phyloP scores from a whole-genome alignment of 2,797 vertebrate species.

The Micromesistius poutassou region DNA sequence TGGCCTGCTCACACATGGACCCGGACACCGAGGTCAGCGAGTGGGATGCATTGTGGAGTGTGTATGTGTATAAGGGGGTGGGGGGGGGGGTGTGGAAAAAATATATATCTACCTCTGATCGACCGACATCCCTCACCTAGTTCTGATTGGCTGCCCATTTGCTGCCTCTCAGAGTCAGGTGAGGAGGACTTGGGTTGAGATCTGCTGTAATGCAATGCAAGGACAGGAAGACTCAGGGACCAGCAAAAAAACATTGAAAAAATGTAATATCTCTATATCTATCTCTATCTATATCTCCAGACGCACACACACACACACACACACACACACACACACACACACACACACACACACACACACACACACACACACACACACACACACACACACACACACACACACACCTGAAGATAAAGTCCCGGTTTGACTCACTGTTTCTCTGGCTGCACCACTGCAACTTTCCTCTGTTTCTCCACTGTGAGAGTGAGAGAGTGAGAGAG shows the following conservation, averaged over 20 bases:
- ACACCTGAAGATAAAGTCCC: background rate
- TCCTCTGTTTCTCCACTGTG: constrained; percentile 88
- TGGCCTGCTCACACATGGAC: constrained; percentile 65
- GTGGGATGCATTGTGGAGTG: too few species aligned
- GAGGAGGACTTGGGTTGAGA: constrained; percentile 67
- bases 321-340: too few species aligned
- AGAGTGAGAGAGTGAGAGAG: constrained; percentile 21
- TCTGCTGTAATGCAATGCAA: constrained; percentile 51
- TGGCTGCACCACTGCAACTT: constrained; percentile 91
- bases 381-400: too few species aligned
- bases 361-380: too few species aligned
- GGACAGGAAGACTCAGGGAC: constrained; percentile 21
- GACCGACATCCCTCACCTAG: constrained; percentile 52
- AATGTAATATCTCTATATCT: too few species aligned
- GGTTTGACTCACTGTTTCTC: constrained; percentile 90
- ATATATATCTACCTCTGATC: background rate
- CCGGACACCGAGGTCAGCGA: background rate
- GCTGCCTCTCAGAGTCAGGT: constrained; percentile 72
- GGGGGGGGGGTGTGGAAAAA: background rate
- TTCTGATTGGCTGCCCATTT: constrained; percentile 70
- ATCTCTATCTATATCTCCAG: background rate
- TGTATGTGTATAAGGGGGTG: background rate
- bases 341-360: too few species aligned
- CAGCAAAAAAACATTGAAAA: background rate
- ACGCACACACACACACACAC: background rate